These are phyloP conservation scores for Perizoma flavofasciatum DNA, from an alignment of 2,888 invertebrate genomes.

Conservation along the genomic window DNA sequence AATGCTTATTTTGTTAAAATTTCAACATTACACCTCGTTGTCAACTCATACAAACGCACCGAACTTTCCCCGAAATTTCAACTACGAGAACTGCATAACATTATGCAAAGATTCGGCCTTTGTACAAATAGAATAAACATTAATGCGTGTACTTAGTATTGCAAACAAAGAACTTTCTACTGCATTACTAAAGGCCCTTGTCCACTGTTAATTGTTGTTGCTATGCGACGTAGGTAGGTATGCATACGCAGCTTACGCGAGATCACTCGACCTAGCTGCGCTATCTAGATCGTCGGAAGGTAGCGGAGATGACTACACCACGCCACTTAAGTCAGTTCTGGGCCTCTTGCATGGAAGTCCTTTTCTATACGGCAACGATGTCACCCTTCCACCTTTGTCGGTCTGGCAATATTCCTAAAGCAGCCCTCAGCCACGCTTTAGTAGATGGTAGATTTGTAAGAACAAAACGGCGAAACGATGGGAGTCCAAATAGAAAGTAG, in stretches of 20 bases:
- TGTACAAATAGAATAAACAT: slow-evolving; percentile 30
- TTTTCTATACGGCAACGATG: too few species aligned
- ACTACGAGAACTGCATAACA: slow-evolving; percentile 36
- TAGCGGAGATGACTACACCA: too few species aligned
- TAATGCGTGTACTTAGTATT: slow-evolving; percentile 32
- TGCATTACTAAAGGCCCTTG: slow-evolving; percentile 53
- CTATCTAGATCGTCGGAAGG: too few species aligned
- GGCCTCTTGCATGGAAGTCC: too few species aligned
- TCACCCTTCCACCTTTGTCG: too few species aligned
- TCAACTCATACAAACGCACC: too few species aligned
- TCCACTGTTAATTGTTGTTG: slow-evolving; percentile 23
- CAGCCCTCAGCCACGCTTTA: background rate
- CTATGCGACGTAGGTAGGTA: background rate
- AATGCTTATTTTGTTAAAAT: too few species aligned
- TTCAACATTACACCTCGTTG: too few species aligned
- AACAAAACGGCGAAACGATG: slow-evolving; percentile 23
- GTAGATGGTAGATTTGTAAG: slow-evolving; percentile 8
- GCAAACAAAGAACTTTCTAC: slow-evolving; percentile 66
- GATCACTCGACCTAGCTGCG: too few species aligned
- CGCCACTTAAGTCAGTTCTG: too few species aligned
- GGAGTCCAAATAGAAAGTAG: slow-evolving; percentile 76
- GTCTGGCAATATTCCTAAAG: too few species aligned
- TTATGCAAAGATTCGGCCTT: slow-evolving; percentile 28
- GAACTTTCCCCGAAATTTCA: slow-evolving; percentile 29
- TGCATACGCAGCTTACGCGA: too few species aligned